Evolutionary conservation across 2,797 vertebrate species (phyloP).

Genomic region (Poecilia picta): DNA sequence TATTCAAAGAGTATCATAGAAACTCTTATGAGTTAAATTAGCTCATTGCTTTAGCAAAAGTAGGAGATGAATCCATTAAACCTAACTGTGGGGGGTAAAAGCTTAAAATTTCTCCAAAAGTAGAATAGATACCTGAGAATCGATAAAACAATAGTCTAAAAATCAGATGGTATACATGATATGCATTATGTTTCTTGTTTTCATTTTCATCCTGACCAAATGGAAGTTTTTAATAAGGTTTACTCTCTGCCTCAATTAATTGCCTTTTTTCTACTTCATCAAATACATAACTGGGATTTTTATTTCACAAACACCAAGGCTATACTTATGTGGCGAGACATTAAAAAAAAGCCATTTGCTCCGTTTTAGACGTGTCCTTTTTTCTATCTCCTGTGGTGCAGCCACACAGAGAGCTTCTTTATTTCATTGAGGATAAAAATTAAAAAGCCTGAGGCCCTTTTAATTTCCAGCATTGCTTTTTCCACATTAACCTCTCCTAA

Average conservation of each 20-base stretch:
- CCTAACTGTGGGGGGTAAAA: conserved; percentile 18
- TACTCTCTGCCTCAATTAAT: conserved; percentile 6
- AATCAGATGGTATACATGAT: background rate
- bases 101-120: conserved; percentile 42
- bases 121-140: conserved; percentile 33
- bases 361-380: conserved; percentile 38
- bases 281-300: conserved; percentile 43
- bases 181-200: conserved; percentile 4
- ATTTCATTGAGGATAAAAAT: conserved; percentile 39
- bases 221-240: conserved; percentile 23
- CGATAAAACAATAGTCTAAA: conserved; percentile 53
- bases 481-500: conserved; percentile 30
- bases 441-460: conserved; percentile 40
- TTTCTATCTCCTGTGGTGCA: conserved; percentile 30
- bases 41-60: conserved; percentile 24
- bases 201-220: conserved; percentile 14
- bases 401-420: conserved; percentile 22
- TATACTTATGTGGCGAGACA: conserved; percentile 26
- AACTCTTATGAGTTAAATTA: conserved; percentile 62
- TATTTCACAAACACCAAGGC: conserved; percentile 27
- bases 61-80: conserved; percentile 41
- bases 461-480: conserved; percentile 42
- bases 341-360: conserved; percentile 36
- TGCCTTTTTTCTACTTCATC: conserved; percentile 18
- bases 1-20: conserved; percentile 45